Evolutionary conservation across 2,888 invertebrate species (phyloP).

Genomic region (Stegana nigrithorax): DNA sequence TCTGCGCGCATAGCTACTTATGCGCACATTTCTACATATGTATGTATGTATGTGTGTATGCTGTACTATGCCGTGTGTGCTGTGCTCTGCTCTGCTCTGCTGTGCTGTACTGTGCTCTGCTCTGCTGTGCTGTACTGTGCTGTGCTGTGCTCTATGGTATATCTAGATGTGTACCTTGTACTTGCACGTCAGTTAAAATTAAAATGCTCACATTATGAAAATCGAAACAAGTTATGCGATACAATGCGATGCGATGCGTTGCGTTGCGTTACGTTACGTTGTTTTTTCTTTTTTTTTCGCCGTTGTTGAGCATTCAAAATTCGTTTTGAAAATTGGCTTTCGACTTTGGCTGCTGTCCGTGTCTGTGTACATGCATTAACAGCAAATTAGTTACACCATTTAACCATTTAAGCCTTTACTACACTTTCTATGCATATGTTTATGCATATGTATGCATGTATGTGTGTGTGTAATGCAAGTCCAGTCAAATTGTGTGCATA

Average conservation of each 20-base stretch:
- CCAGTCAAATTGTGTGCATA: no score
- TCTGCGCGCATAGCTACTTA: neutral
- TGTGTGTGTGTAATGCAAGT: no score
- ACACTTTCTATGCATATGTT: no score
- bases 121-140: neutral
- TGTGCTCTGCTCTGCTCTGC: neutral
- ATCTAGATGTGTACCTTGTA: neutral
- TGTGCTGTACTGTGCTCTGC: neutral
- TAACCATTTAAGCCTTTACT: no score
- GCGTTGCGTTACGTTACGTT: no score
- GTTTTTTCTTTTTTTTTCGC: no score
- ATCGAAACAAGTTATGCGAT: slow-evolving; percentile 3
- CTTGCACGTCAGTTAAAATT: slow-evolving; percentile 6
- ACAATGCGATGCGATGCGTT: no score
- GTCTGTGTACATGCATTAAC: no score
- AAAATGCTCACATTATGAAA: neutral
- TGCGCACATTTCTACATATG: no score
- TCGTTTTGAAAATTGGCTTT: neutral
- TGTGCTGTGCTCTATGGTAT: neutral
- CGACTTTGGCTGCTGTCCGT: no score
- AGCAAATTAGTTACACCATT: no score
- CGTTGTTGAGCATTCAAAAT: neutral
- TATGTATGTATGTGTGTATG: neutral
- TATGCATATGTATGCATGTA: no score
- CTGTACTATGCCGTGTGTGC: neutral